Percentiles rank a stretch among this genome's conserved stretches.
These are phyloP conservation scores for Sycophila sp. DNA, from an alignment of 1,140 invertebrate genomes.

Conservation along the genomic window DNA sequence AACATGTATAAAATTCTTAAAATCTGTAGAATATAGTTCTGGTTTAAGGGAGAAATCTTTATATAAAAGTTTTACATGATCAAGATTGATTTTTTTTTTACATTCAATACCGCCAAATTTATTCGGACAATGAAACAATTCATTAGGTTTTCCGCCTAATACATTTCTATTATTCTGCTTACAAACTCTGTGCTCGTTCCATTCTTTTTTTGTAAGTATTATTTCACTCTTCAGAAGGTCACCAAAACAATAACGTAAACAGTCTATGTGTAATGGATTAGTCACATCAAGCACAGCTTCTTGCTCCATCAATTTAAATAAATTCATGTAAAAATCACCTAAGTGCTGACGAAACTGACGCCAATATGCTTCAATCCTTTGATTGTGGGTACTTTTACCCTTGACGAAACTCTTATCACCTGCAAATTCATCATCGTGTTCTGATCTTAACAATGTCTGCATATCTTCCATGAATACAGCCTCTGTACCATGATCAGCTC, in stretches of 20 bases:
- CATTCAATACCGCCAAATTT: background rate
- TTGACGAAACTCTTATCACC: slow-evolving; percentile 18
- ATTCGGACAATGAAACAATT: background rate
- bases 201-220: background rate
- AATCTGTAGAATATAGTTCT: background rate
- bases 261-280: background rate
- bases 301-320: slow-evolving; percentile 21
- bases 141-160: slow-evolving; percentile 6
- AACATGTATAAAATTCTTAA: background rate
- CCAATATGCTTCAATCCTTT: slow-evolving; percentile 27
- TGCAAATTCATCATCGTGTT: slow-evolving; percentile 14
- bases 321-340: slow-evolving; percentile 9
- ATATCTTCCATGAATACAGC: background rate
- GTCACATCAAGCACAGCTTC: background rate
- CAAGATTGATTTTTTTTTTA: background rate
- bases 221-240: background rate
- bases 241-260: slow-evolving; percentile 17
- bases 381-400: slow-evolving; percentile 29
- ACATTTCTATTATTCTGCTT: slow-evolving; percentile 1
- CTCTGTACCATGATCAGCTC: slow-evolving; percentile 26
- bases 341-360: slow-evolving; percentile 5
- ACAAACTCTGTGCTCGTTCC: slow-evolving; percentile 17
- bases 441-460: slow-evolving; percentile 11
- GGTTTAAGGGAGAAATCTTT: background rate
- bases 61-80: background rate